Evolutionary conservation across 2,113 vertebrate genomes (phyloP).

Genomic region (Pseudorhombus dupliciocellatus): DNA sequence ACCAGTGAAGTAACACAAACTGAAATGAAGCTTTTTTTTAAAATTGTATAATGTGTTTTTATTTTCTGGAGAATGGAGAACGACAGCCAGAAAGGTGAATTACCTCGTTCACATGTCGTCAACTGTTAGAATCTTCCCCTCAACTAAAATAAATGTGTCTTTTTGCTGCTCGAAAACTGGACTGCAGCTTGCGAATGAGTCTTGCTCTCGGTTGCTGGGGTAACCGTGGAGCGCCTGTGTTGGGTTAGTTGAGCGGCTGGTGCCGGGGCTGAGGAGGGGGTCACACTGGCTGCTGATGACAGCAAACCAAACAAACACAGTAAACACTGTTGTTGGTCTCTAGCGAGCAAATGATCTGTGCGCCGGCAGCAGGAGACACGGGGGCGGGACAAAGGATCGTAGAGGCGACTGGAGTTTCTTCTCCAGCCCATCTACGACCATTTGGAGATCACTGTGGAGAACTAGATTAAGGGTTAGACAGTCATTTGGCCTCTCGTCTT

Average conservation of each 20-base stretch:
- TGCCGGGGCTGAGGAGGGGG: constrained; percentile 19
- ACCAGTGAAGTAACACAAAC: background rate
- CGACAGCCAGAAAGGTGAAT: too few relatives aligned
- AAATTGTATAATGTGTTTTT: background rate
- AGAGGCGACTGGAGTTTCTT: background rate
- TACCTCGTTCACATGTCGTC: background rate
- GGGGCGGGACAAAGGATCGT: background rate
- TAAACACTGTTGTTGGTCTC: constrained; percentile 39
- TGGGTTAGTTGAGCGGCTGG: constrained; percentile 46
- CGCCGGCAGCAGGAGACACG: background rate
- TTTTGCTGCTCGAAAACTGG: constrained; percentile 44
- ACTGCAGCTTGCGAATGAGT: constrained; percentile 55
- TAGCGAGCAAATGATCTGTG: constrained; percentile 41
- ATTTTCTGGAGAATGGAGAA: background rate
- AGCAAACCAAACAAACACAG: constrained; percentile 53
- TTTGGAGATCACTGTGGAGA: background rate
- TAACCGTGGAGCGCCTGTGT: constrained; percentile 52
- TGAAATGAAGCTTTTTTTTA: background rate
- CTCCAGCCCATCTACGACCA: constrained; percentile 3
- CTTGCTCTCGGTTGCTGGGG: constrained; percentile 70
- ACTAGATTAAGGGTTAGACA: background rate
- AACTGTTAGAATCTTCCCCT: background rate
- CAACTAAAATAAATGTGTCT: constrained; percentile 27
- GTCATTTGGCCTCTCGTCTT: background rate
- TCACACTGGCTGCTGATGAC: constrained; percentile 51